Base-by-base conservation (phyloP, 1,140 invertebrate genomes). In the Euura lappo region DNA sequence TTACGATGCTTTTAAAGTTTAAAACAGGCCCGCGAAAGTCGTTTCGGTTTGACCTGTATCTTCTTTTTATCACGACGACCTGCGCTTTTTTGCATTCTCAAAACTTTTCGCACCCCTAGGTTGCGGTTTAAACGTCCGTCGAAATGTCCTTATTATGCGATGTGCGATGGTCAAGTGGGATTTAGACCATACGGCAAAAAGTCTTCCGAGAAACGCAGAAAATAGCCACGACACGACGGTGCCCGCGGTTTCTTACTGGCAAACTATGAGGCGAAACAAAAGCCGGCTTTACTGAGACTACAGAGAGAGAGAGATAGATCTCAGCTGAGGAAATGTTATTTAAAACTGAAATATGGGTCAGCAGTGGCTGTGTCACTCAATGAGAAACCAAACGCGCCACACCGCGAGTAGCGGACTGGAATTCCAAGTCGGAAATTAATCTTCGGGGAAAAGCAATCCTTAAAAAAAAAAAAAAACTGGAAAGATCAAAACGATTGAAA, bases 331-430 rank as follows among this genome's bases (percentile, higher is more conserved):
- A 60, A n/a, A 8, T 11, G 47, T 82, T 81, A 81, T 83, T 84
- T 84, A 83, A 84, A 80, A 79, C 76, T 70, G 69, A 79, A 80
- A 85, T 83, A 76, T 84, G 73, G 83, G 83, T 81, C 82, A 80
- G 74, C 51, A 60, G 13, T 60, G 8, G 51, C 13, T 60, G 3
- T 8, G 51, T 60, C 51, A 6, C 13, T 60, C 0, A 60, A 60
- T 60, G 5, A 60, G 8, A 4, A n/a, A 28, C 28, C 1, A 28
- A 28, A 28, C 28, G 28, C 28, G 28, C 28, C 28, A 28, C 28
- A 28, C 28, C 28, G 28, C 28, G 28, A 28, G 28, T 28, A 28
- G 1, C 28, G 28, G 28, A 28, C 28, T 28, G 28, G 28, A 28
- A 28, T 28, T 28, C 28, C 0, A 28, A 28, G 28, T 28, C 28